A percentile compares a stretch with the other conserved stretches of the same genome.
Evolutionary conservation across 2,797 vertebrate species (phyloP).

Genomic region (Oreonectes daqikongensis): DNA sequence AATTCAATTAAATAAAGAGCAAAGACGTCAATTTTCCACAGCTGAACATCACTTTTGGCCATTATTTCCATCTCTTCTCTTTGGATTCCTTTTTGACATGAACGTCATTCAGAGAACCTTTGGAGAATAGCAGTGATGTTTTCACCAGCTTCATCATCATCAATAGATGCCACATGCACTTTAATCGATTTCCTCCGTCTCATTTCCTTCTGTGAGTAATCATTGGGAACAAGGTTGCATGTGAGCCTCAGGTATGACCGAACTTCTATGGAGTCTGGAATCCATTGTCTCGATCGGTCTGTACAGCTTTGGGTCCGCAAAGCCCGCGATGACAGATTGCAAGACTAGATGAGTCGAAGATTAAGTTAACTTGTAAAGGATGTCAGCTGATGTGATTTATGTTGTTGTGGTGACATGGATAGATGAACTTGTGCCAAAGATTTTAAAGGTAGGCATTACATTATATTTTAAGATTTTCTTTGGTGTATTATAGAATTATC

Average conservation of each 20-base stretch:
- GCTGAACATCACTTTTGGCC: too few relatives aligned
- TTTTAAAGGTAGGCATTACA: conserved; percentile 56
- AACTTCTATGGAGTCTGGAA: conserved; percentile 35
- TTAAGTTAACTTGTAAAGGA: conserved; percentile 36
- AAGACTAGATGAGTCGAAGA: conserved; percentile 42
- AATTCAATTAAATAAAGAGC: too few relatives aligned
- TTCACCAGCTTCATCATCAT: conserved; percentile 1
- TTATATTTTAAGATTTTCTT: conserved; percentile 41
- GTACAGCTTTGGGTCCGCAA: conserved; percentile 33
- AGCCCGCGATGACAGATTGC: conserved; percentile 39
- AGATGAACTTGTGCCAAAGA: conserved; percentile 52
- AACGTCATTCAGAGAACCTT: background rate
- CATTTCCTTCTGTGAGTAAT: conserved; percentile 35
- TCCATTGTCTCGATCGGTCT: conserved; percentile 36
- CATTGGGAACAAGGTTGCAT: conserved; percentile 23
- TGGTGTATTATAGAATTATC: conserved; percentile 18
- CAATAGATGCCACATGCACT: background rate
- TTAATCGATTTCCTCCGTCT: background rate
- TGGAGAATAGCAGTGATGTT: background rate
- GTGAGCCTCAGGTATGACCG: conserved; percentile 35
- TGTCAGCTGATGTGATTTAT: conserved; percentile 44
- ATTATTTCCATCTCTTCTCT: background rate
- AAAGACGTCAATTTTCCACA: too few relatives aligned
- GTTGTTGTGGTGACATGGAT: conserved; percentile 48
- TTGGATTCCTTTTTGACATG: conserved; percentile 4